Evolutionary conservation across 2,113 vertebrate genomes (phyloP), one percentile per base, ranked within the genome.

Genomic region (Rattus rattus): DNA sequence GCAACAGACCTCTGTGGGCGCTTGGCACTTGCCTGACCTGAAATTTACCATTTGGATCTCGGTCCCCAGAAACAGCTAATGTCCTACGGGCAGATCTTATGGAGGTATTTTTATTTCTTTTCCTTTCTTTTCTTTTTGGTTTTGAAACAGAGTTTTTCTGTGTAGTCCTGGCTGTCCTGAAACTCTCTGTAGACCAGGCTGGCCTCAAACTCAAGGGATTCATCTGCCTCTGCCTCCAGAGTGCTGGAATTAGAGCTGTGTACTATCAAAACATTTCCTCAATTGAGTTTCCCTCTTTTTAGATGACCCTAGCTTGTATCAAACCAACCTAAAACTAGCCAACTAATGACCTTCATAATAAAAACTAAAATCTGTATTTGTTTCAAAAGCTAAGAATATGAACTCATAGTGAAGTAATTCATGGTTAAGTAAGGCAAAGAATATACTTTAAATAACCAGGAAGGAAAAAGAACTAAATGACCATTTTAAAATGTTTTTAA

Each of bases 381-480:
- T 73, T 80, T 65, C 33, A 67, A 94, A 92, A 54, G 5, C 70
- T 75, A 92, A 94, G 86, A 94, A 97, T 95, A 95, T 17, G 2
- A 63, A 89, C 76, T 86, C 30, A 52, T 81, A 24, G 43, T 89
- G 33, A 87, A 96, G 61, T 93, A 93, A 92, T 43, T 86, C 30
- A 52, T 81, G 19, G 43, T 89, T 26, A 87, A 96, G 61, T 93
- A 93, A 92, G 77, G 79, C 2, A 28, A 95, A 67, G 43, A 96
- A 93, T 91, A 93, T 91, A 81, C 17, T 94, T 96, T 88, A 93
- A 95, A 73, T 79, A 96, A 95, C 5, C 17, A 90, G 1, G 22
- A 56, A 54, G 28, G 17, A 85, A 39, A 94, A 84, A 9, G 47
- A 84, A 88, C n/a, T 39, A 95, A 95, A 52, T 73, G 61, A 84